phyloP scores from a whole-genome alignment of 2,888 invertebrate genomes.

The Pelosia muscerda region DNA sequence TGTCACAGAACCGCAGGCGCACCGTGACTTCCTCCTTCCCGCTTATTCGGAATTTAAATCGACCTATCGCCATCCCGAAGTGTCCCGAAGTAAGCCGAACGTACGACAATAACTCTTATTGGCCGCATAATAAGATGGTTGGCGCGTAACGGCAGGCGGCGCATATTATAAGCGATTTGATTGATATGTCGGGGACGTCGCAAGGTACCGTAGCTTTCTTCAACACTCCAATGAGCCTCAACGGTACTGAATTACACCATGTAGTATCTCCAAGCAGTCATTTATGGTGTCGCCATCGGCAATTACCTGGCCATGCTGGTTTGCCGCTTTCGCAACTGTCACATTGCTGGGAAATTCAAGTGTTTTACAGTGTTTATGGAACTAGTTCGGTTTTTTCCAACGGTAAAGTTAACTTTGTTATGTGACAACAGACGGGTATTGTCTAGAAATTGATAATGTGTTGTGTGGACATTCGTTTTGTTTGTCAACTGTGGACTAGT shows the following conservation, averaged over 20 bases:
- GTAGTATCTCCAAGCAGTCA: conserved; percentile 77
- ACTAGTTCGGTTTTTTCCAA: conserved; percentile 28
- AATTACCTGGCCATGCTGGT: conserved; percentile 66
- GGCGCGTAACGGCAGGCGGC: conserved; percentile 64
- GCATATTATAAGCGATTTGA: conserved; percentile 81
- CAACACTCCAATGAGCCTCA: conserved; percentile 80
- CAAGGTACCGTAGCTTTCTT: conserved; percentile 80
- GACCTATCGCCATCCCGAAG: conserved; percentile 77
- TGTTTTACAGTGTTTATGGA: conserved; percentile 41
- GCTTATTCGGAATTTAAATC: conserved; percentile 86
- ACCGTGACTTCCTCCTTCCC: conserved; percentile 86
- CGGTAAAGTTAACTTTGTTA: conserved; percentile 49
- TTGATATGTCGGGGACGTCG: conserved; percentile 83
- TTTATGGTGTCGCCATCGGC: conserved; percentile 80
- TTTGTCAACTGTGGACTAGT: conserved; percentile 55
- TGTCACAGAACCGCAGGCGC: conserved; percentile 78
- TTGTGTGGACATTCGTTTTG: conserved; percentile 64
- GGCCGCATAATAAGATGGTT: conserved; percentile 58
- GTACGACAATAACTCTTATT: conserved; percentile 63
- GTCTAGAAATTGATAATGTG: conserved; percentile 76
- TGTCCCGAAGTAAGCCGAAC: conserved; percentile 52
- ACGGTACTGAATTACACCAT: conserved; percentile 84
- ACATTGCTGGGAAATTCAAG: conserved; percentile 42
- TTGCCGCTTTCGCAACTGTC: conserved; percentile 51
- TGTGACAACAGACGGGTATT: conserved; percentile 58